phyloP scores from a whole-genome alignment of 2,797 vertebrate genomes.

The Myoxocephalus aenaeus region DNA sequence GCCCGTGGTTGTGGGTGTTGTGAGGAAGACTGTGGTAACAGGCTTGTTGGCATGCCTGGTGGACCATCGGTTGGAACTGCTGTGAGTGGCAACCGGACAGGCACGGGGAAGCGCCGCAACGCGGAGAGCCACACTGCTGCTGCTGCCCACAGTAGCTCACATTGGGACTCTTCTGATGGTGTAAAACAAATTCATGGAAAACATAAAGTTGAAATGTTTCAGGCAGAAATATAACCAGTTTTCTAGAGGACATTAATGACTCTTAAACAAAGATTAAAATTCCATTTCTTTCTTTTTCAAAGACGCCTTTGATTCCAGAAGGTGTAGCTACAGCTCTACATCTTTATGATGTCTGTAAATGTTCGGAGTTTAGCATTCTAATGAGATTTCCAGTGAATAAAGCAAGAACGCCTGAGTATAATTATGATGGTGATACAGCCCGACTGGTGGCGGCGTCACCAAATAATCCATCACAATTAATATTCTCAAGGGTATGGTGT shows the following conservation, averaged over 20 bases:
- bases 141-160: slow-evolving; percentile 65
- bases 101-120: slow-evolving; percentile 64
- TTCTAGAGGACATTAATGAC: slow-evolving; percentile 6
- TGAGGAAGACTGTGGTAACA: slow-evolving; percentile 69
- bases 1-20: slow-evolving; percentile 61
- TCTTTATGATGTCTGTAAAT: slow-evolving; percentile 46
- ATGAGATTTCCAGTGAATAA: slow-evolving; percentile 48
- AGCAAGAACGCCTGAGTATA: slow-evolving; percentile 51
- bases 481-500: slow-evolving; percentile 33
- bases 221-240: slow-evolving; percentile 15
- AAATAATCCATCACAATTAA: slow-evolving; percentile 53
- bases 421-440: slow-evolving; percentile 43
- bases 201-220: slow-evolving; percentile 53
- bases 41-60: slow-evolving; percentile 70
- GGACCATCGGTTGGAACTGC: slow-evolving; percentile 59
- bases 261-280: slow-evolving; percentile 21
- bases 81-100: slow-evolving; percentile 60
- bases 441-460: slow-evolving; percentile 32
- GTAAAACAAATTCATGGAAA: slow-evolving; percentile 40
- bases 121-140: slow-evolving; percentile 69
- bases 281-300: not conserved
- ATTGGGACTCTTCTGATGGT: slow-evolving; percentile 76
- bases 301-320: slow-evolving; percentile 32
- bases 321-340: slow-evolving; percentile 15
- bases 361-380: slow-evolving; percentile 49